Evolutionary conservation across 2,888 invertebrate genomes (phyloP).

Genomic region (Scaptomyza flava): DNA sequence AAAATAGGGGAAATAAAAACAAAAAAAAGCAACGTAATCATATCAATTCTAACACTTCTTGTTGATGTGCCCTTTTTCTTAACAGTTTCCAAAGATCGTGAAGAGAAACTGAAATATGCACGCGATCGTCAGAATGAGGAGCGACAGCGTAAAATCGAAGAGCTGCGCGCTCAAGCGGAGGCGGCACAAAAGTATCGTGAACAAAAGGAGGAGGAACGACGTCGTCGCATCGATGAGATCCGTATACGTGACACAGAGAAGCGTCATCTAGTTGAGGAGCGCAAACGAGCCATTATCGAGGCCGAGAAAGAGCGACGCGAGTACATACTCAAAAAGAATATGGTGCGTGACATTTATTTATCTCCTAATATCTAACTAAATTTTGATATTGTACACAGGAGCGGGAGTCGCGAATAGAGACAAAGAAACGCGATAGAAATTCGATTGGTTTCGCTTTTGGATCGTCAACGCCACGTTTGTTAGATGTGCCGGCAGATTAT

Average conservation of each 20-base stretch:
- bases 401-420: slow-evolving; percentile 92
- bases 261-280: slow-evolving; percentile 91
- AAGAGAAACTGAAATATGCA: slow-evolving; percentile 89
- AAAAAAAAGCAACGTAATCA: background rate
- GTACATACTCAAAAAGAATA: slow-evolving; percentile 93
- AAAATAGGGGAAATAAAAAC: slow-evolving; percentile 24
- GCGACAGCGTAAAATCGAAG: slow-evolving; percentile 94
- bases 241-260: slow-evolving; percentile 91
- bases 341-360: slow-evolving; percentile 75
- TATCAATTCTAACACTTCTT: slow-evolving; percentile 3
- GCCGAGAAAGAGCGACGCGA: slow-evolving; percentile 94
- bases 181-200: slow-evolving; percentile 95
- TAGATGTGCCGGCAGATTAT: slow-evolving; percentile 91
- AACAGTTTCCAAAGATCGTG: slow-evolving; percentile 85
- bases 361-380: background rate
- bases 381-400: slow-evolving; percentile 85
- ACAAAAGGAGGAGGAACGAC: slow-evolving; percentile 93
- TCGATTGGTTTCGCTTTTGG: slow-evolving; percentile 94
- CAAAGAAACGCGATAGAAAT: slow-evolving; percentile 91
- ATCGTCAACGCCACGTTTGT: slow-evolving; percentile 94
- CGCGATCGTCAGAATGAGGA: slow-evolving; percentile 96
- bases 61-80: background rate
- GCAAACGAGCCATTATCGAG: slow-evolving; percentile 94
- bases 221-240: slow-evolving; percentile 92
- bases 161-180: slow-evolving; percentile 94